A percentile compares a stretch with the other conserved stretches of the same genome.
These are phyloP conservation scores for Nasonia vitripennis DNA, from an alignment of 1,140 invertebrate species.

Conservation along the genomic window DNA sequence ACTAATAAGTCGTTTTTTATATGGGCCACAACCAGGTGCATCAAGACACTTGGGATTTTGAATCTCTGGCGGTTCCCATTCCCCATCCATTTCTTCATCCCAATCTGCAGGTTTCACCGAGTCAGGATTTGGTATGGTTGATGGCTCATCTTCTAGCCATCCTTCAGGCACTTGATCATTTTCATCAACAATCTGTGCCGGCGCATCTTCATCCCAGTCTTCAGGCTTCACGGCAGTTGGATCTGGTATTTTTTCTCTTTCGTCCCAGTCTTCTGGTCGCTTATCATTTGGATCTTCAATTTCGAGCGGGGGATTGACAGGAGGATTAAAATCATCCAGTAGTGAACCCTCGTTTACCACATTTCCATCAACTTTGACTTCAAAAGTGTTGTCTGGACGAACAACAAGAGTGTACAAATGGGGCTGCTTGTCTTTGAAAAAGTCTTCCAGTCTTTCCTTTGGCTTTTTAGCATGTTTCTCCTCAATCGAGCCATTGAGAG, in stretches of 20 bases:
- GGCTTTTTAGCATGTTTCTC: slow-evolving; percentile 96
- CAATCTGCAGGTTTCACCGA: slow-evolving; percentile 94
- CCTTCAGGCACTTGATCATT: slow-evolving; percentile 91
- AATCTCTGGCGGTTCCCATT: slow-evolving; percentile 97
- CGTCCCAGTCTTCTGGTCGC: slow-evolving; percentile 97
- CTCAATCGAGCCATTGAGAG: slow-evolving; percentile 89
- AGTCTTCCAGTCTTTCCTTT: slow-evolving; percentile 88
- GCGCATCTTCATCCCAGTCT: slow-evolving; percentile 97
- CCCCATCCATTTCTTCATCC: slow-evolving; percentile 99
- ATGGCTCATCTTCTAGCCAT: slow-evolving; percentile 96
- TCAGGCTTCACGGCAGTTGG: slow-evolving; percentile 91
- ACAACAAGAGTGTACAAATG: slow-evolving; percentile 96
- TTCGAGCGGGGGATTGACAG: slow-evolving; percentile 96
- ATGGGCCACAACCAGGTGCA: slow-evolving; percentile 93
- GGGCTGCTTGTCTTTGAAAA: slow-evolving; percentile 95
- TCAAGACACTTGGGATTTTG: slow-evolving; percentile 92
- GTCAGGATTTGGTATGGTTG: slow-evolving; percentile 91
- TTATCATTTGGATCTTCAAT: slow-evolving; percentile 96
- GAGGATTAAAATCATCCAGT: slow-evolving; percentile 92
- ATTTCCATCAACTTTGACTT: slow-evolving; percentile 83
- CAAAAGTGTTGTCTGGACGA: slow-evolving; percentile 90
- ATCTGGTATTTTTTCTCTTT: slow-evolving; percentile 96
- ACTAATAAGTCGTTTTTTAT: slow-evolving; percentile 89
- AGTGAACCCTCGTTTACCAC: slow-evolving; percentile 90
- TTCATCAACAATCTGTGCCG: slow-evolving; percentile 91